These are phyloP conservation scores for Ceriagrion tenellum DNA, from an alignment of 2,888 invertebrate species.

Conservation along the genomic window DNA sequence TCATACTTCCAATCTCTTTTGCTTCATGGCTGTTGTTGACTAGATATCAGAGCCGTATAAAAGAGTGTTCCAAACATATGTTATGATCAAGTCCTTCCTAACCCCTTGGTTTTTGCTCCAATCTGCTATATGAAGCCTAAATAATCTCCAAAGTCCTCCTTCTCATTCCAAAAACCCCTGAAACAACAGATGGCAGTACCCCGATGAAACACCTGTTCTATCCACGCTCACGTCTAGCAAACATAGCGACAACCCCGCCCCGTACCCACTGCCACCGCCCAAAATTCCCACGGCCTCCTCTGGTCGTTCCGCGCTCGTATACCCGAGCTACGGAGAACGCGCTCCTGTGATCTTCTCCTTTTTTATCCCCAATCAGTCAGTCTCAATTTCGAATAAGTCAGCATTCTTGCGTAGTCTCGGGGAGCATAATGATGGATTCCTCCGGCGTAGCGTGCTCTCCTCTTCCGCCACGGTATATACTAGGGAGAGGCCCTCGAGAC, in stretches of 20 bases:
- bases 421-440: slow-evolving; percentile 10
- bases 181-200: neutral
- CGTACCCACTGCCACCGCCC: neutral
- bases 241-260: neutral
- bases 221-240: neutral
- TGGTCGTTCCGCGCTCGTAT: neutral
- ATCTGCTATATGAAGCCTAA: too few species aligned
- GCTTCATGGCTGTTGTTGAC: too few species aligned
- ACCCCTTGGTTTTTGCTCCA: too few species aligned
- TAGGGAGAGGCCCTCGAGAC: neutral
- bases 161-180: too few species aligned
- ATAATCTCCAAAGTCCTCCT: too few species aligned
- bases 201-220: neutral
- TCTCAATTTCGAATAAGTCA: slow-evolving; percentile 14
- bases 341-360: neutral
- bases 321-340: neutral
- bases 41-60: too few species aligned
- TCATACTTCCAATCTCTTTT: too few species aligned
- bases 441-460: neutral
- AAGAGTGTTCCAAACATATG: too few species aligned
- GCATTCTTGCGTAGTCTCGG: neutral
- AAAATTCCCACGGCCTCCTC: neutral
- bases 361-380: neutral
- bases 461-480: slow-evolving; percentile 4
- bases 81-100: too few species aligned